Conservation (phyloP, 2,797 vertebrate genomes). For the Euthynnus affinis region DNA sequence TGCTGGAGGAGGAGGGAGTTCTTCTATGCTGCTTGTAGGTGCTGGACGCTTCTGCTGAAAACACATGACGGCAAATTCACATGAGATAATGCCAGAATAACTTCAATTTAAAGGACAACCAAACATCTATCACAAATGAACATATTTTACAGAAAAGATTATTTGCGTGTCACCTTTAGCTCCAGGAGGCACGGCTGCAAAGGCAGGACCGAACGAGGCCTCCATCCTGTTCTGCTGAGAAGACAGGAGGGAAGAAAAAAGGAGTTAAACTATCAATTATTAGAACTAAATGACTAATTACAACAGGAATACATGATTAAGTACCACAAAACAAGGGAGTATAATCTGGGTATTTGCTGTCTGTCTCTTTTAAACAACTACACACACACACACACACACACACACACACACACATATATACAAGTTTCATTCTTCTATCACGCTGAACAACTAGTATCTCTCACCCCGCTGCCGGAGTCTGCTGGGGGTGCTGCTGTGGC, state of each 20-base stretch:
- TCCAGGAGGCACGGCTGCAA: slow-evolving; percentile 76
- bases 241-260: not conserved
- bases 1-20: slow-evolving; percentile 97
- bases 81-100: not conserved
- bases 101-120: not conserved
- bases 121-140: not conserved
- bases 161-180: slow-evolving; percentile 72
- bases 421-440: not conserved
- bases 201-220: slow-evolving; percentile 78
- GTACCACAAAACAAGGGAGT: not conserved
- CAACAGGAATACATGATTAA: not conserved
- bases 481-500: slow-evolving; percentile 70
- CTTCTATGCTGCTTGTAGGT: slow-evolving; percentile 96
- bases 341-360: not conserved
- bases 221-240: slow-evolving; percentile 77
- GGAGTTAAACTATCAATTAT: not conserved
- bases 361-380: not conserved
- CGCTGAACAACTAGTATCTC: slow-evolving; percentile 39
- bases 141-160: not conserved
- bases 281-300: not conserved
- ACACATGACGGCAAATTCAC: slow-evolving; percentile 16
- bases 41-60: slow-evolving; percentile 89
- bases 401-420: not conserved
- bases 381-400: too few species aligned
- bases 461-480: slow-evolving; percentile 87